These are phyloP conservation scores for Enoplosus armatus DNA, from an alignment of 2,797 vertebrate genomes.

Conservation along the genomic window DNA sequence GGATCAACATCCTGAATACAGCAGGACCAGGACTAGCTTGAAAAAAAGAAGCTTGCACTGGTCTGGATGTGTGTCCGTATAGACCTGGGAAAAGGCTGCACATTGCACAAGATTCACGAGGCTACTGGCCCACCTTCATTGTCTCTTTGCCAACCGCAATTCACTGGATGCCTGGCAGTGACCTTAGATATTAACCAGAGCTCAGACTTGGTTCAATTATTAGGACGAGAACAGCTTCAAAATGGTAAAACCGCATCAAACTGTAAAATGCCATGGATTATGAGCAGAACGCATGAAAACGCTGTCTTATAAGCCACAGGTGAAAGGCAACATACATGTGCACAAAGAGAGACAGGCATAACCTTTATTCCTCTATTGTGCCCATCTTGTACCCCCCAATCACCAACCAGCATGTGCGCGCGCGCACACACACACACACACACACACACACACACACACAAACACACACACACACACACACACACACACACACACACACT, in stretches of 20 bases:
- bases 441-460: background rate
- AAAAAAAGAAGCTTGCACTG: background rate
- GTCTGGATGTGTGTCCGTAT: background rate
- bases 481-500: constrained; percentile 11
- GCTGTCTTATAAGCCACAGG: constrained; percentile 53
- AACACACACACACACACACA: background rate
- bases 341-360: constrained; percentile 29
- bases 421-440: background rate
- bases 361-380: constrained; percentile 28
- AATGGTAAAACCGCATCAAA: constrained; percentile 53
- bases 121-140: constrained; percentile 28
- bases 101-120: constrained; percentile 41
- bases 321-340: constrained; percentile 43
- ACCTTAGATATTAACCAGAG: constrained; percentile 60
- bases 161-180: constrained; percentile 55
- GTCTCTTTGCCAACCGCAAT: constrained; percentile 57
- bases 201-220: constrained; percentile 59
- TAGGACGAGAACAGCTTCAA: constrained; percentile 39
- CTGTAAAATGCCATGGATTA: constrained; percentile 55
- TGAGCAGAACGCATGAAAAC: constrained; percentile 40
- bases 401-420: background rate
- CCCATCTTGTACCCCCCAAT: constrained; percentile 10
- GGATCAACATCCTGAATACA: constrained; percentile 19
- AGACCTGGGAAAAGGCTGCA: constrained; percentile 31
- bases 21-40: background rate